Base-by-base conservation (phyloP, 2,113 vertebrate species). In the Salminus brasiliensis region DNA sequence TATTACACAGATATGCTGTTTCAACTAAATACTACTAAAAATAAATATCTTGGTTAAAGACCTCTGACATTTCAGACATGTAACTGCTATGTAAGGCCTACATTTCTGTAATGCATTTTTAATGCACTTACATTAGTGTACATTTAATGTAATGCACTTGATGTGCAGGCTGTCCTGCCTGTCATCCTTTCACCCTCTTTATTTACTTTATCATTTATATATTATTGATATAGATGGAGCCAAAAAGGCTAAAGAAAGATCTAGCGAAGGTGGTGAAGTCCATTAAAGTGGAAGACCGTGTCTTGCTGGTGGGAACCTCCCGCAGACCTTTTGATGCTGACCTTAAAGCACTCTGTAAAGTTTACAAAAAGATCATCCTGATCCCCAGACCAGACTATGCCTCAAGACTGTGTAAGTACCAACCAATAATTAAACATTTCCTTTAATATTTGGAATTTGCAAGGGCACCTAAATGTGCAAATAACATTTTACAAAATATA, bases 351-450 rank as follows among this genome's bases (percentile, higher is more conserved):
- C 84, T 96, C 45, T 95, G 92, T 89, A 92, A 74, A 82, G 83
- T 91, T 8, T 96, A 93, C 87, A 91, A 94, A 49, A 96, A 96
- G 81, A 94, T 96, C 29, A 86, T 96, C 16, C 59, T 94, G 77
- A 84, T 96, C 18, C 92, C 95, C 0, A 92, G 93, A 25, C 95
- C 95, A 3, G 94, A 96, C 89, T 96, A 96, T 1, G 88, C 91
- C 0, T 95, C 95, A 8, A 89, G 95, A 89, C 90, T 91, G 0
- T 92, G 95, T 88, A 89, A 94, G 95, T 92, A 77, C 68, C 72
- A 12, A 47, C 15, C 15, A 67, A 30, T 66, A 8, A 32, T 55
- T 11, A 47, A 68, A 39, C 12, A 9, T 21, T 36, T 9, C 10
- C 21, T n/a, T 43, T 30, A 45, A 53, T 23, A 36, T 39, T 39